Conservation (phyloP, 2,888 invertebrate genomes). For the Dilophus febrilis region DNA sequence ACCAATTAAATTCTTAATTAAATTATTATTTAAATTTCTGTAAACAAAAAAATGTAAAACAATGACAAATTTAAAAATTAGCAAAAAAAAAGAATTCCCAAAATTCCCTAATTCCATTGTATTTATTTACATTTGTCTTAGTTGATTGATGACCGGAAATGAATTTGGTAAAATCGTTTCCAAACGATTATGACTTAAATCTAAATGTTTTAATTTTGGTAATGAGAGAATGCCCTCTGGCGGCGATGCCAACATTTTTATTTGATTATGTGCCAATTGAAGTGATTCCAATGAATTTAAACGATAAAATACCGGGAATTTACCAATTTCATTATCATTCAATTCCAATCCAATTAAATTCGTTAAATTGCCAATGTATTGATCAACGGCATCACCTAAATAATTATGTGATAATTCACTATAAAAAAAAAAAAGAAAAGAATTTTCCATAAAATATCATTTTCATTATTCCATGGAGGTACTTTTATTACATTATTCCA, state of each 20-base stretch:
- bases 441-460: too few species aligned
- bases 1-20: conserved; percentile 51
- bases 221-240: conserved; percentile 80
- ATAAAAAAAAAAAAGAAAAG: conserved; percentile 12
- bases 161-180: conserved; percentile 23
- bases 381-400: conserved; percentile 29
- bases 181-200: conserved; percentile 32
- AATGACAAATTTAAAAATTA: conserved; percentile 5
- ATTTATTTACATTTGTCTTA: conserved; percentile 33
- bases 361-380: conserved; percentile 31
- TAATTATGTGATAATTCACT: conserved; percentile 42
- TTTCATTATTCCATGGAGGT: too few species aligned
- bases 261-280: conserved; percentile 65
- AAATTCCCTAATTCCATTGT: too few species aligned
- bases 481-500: too few species aligned
- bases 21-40: conserved; percentile 56
- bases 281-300: conserved; percentile 54
- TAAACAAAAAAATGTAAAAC: too few species aligned
- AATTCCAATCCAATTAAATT: conserved; percentile 44
- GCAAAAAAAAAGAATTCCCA: too few species aligned
- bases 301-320: conserved; percentile 64
- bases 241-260: conserved; percentile 54
- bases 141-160: conserved; percentile 38
- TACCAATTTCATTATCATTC: conserved; percentile 64
- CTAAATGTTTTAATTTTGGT: conserved; percentile 24